Conservation (phyloP, 2,888 invertebrate species). For the Deilephila elpenor region DNA sequence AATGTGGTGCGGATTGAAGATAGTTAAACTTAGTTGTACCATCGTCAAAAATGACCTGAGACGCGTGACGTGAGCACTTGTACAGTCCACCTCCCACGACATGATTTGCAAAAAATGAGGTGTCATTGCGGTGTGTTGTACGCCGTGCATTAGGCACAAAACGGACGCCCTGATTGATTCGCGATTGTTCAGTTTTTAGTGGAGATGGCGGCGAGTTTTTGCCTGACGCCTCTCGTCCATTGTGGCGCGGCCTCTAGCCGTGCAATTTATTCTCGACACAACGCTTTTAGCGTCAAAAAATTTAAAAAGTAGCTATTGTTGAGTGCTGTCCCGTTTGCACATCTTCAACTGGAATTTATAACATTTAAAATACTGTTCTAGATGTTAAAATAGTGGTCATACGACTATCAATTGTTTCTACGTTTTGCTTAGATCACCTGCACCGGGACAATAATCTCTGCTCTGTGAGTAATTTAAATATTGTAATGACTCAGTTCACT, state of each 20-base stretch:
- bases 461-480: no score
- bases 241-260: not conserved
- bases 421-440: no score
- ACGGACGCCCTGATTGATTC: conserved; percentile 9
- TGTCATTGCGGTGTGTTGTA: not conserved
- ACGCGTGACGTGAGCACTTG: not conserved
- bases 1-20: no score
- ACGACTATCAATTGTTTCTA: not conserved
- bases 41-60: not conserved
- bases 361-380: not conserved
- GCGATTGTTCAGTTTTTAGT: conserved; percentile 19
- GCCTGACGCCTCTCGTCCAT: not conserved
- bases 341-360: not conserved
- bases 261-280: conserved; percentile 13
- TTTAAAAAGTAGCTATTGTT: conserved; percentile 17
- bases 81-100: not conserved
- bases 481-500: no score
- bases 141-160: not conserved
- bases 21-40: not conserved
- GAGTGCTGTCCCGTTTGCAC: conserved; percentile 2
- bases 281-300: not conserved
- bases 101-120: not conserved
- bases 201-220: conserved; percentile 1
- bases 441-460: no score
- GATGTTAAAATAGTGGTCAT: not conserved